phyloP scores from a whole-genome alignment of 2,888 invertebrate genomes.

The Drosophila paramelanica region DNA sequence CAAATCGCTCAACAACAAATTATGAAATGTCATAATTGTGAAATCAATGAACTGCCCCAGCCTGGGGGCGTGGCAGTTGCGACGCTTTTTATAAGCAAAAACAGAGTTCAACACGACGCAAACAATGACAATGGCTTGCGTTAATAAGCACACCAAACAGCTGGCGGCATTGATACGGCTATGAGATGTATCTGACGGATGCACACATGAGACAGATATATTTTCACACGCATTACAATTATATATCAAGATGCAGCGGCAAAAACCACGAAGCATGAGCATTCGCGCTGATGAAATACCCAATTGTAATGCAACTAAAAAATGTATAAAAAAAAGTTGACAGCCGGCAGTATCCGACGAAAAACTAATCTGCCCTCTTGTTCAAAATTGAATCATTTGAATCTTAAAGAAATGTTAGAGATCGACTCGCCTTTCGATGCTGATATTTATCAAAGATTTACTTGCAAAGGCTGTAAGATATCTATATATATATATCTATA shows the following conservation, averaged over 20 bases:
- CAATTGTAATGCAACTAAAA: slow-evolving; percentile 27
- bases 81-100: slow-evolving; percentile 46
- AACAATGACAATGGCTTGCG: slow-evolving; percentile 62
- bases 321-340: background rate
- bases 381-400: too few relatives aligned
- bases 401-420: too few relatives aligned
- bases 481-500: too few relatives aligned
- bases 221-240: slow-evolving; percentile 61
- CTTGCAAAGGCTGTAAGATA: too few relatives aligned
- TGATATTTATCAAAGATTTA: too few relatives aligned
- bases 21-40: slow-evolving; percentile 59
- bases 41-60: slow-evolving; percentile 68
- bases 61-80: slow-evolving; percentile 31
- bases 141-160: slow-evolving; percentile 53
- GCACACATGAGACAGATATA: slow-evolving; percentile 35
- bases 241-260: slow-evolving; percentile 27
- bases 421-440: too few relatives aligned
- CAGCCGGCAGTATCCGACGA: background rate
- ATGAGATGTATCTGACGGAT: slow-evolving; percentile 26
- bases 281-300: slow-evolving; percentile 37
- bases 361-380: background rate
- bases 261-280: slow-evolving; percentile 20
- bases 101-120: slow-evolving; percentile 51
- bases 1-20: slow-evolving; percentile 38
- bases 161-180: slow-evolving; percentile 23